Conservation (phyloP, 2,888 invertebrate genomes). For the Julus scandinavius region DNA sequence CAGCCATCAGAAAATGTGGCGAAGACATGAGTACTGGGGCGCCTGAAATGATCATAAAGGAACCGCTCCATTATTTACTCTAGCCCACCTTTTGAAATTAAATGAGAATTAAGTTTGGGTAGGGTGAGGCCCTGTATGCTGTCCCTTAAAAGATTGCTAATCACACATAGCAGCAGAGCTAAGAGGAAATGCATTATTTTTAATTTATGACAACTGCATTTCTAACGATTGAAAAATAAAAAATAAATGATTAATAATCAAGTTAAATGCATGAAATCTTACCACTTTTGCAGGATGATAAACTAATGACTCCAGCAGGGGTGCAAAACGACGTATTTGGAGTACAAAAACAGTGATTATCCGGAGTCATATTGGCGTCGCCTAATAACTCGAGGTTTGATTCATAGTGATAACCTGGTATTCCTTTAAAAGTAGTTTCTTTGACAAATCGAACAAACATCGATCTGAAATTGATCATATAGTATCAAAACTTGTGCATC, state of each 20-base stretch:
- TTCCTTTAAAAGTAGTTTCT: conserved; percentile 48
- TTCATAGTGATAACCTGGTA: conserved; percentile 46
- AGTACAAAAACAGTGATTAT: conserved; percentile 53
- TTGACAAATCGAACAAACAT: conserved; percentile 36
- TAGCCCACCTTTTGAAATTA: no score
- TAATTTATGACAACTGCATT: no score
- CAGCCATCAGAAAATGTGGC: conserved; percentile 57
- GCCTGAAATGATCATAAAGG: conserved; percentile 33
- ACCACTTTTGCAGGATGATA: conserved; percentile 52
- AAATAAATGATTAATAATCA: neutral
- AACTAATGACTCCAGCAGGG: conserved; percentile 48
- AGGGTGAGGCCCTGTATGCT: no score
- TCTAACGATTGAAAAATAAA: no score
- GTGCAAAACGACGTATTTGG: conserved; percentile 50
- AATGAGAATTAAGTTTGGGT: no score
- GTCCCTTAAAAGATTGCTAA: no score
- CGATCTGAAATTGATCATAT: conserved; percentile 47
- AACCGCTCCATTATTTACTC: no score
- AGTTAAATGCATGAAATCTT: neutral
- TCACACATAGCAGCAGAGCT: no score
- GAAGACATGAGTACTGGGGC: conserved; percentile 56
- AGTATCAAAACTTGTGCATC: neutral
- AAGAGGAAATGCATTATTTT: no score
- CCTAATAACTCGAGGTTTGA: conserved; percentile 31
- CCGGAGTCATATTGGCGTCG: conserved; percentile 53